Percentiles rank a stretch among this genome's conserved stretches.
Evolutionary conservation across 2,888 invertebrate species (phyloP).

Genomic region (Microplitis manilae): DNA sequence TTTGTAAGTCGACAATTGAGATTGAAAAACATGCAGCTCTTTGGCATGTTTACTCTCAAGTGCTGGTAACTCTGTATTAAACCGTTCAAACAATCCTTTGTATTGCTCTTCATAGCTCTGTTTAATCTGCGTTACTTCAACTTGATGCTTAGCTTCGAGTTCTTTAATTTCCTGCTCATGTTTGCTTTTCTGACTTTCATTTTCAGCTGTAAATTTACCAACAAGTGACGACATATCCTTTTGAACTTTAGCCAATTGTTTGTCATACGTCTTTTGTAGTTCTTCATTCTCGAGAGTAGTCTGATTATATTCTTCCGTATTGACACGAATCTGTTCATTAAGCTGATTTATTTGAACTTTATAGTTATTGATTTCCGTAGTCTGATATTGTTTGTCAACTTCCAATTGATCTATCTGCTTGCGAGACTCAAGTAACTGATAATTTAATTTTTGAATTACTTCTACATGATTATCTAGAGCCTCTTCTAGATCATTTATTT

Average conservation of each 20-base stretch:
- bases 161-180: conserved; percentile 62
- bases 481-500: conserved; percentile 62
- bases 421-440: conserved; percentile 55
- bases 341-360: conserved; percentile 62
- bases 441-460: conserved; percentile 54
- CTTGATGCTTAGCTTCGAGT: conserved; percentile 55
- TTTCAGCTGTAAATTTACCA: conserved; percentile 62
- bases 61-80: conserved; percentile 60
- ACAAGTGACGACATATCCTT: conserved; percentile 64
- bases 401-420: conserved; percentile 71
- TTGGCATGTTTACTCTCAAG: conserved; percentile 64
- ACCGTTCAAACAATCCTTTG: conserved; percentile 55
- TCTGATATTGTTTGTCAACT: conserved; percentile 75
- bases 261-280: conserved; percentile 63
- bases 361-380: conserved; percentile 67
- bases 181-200: conserved; percentile 54
- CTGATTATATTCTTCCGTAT: conserved; percentile 55
- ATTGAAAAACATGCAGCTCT: conserved; percentile 64
- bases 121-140: conserved; percentile 56
- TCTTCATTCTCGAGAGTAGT: conserved; percentile 58
- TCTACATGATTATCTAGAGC: conserved; percentile 55
- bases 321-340: conserved; percentile 59
- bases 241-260: conserved; percentile 64
- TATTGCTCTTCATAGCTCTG: conserved; percentile 59
- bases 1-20: conserved; percentile 62